These are phyloP conservation scores for Neoniphon sammara DNA, from an alignment of 2,797 vertebrate species.

Conservation along the genomic window DNA sequence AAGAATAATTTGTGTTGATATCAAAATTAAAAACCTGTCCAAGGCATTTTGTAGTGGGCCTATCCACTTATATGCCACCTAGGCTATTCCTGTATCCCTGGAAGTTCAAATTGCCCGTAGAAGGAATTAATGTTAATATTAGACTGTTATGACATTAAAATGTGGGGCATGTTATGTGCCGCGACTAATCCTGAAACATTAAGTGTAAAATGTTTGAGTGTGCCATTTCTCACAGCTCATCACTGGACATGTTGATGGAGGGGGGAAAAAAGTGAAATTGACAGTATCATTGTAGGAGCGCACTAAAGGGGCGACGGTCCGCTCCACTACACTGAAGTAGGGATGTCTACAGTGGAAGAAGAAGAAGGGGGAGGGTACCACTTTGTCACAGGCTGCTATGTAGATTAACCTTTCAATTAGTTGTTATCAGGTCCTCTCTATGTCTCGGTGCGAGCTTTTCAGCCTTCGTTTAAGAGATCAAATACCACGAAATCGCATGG, in stretches of 20 bases:
- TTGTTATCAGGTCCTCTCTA: slow-evolving; percentile 92
- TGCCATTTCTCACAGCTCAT: slow-evolving; percentile 60
- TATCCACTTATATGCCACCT: neutral
- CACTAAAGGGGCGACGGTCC: slow-evolving; percentile 83
- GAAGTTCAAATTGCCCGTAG: slow-evolving; percentile 60
- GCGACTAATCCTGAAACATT: slow-evolving; percentile 42
- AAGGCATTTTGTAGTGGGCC: neutral
- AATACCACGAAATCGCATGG: slow-evolving; percentile 75
- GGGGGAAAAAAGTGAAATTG: slow-evolving; percentile 73
- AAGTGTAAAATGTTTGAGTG: slow-evolving; percentile 38
- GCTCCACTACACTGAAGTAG: slow-evolving; percentile 82
- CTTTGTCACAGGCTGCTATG: slow-evolving; percentile 94
- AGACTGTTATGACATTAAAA: slow-evolving; percentile 63
- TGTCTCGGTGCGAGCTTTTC: slow-evolving; percentile 82
- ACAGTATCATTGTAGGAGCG: slow-evolving; percentile 80
- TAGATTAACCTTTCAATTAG: slow-evolving; percentile 99
- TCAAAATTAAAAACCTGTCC: neutral
- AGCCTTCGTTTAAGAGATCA: slow-evolving; percentile 80
- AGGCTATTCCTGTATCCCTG: slow-evolving; percentile 18
- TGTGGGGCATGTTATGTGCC: slow-evolving; percentile 29
- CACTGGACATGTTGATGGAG: slow-evolving; percentile 75
- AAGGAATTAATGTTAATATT: slow-evolving; percentile 60
- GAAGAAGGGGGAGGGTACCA: slow-evolving; percentile 91
- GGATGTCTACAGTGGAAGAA: slow-evolving; percentile 82
- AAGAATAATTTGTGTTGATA: too few species aligned